phyloP scores from a whole-genome alignment of 30 jellyfish, hydroid and myxozoan species.

The Hydractinia symbiolongicarpus region DNA sequence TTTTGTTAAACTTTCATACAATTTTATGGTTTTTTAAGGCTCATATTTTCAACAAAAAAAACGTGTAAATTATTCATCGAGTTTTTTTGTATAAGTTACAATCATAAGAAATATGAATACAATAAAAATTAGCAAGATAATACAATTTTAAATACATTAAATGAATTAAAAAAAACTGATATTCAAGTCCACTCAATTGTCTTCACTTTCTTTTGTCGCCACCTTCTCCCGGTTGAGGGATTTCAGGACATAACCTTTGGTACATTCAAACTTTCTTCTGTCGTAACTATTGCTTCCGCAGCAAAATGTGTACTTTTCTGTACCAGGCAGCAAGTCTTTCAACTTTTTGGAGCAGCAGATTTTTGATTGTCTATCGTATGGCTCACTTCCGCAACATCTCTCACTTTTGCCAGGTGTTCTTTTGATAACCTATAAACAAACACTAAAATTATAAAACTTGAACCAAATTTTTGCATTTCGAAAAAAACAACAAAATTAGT shows the following conservation, averaged over 20 bases:
- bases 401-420: constrained; percentile 8
- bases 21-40: no score
- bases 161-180: background rate
- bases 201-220: no score
- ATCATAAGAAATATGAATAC: no score
- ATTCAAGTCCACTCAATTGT: no score
- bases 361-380: background rate
- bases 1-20: no score
- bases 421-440: background rate
- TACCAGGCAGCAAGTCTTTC: background rate
- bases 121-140: background rate
- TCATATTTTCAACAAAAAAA: no score
- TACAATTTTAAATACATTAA: background rate
- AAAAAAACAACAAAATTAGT: background rate
- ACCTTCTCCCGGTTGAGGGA: background rate
- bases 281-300: constrained; percentile 14
- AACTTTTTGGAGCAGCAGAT: constrained; percentile 13
- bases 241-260: background rate
- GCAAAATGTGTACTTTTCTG: constrained; percentile 3
- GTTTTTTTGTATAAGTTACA: no score
- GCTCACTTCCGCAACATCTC: constrained; percentile 15
- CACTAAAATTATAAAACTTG: background rate
- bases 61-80: no score
- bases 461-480: background rate
- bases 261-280: constrained; percentile 17